phyloP scores from a whole-genome alignment of 2,113 vertebrate species.

The Siniperca knerii region DNA sequence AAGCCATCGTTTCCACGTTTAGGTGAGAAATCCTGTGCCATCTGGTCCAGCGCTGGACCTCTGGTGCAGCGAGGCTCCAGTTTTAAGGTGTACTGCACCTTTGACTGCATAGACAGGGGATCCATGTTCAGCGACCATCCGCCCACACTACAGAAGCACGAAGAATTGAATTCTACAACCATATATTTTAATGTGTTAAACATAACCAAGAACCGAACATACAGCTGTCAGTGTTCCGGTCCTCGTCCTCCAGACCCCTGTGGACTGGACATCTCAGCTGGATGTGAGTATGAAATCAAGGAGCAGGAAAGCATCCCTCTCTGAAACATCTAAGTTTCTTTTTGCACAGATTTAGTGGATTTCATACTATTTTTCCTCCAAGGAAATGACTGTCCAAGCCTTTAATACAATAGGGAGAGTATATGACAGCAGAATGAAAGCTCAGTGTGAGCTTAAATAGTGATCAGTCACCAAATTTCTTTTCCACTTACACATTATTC shows the following conservation, averaged over 20 bases:
- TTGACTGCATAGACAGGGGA: conserved; percentile 39
- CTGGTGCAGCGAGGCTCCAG: conserved; percentile 68
- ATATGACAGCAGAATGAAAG: not conserved
- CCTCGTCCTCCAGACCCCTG: conserved; percentile 60
- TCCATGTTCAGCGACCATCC: conserved; percentile 47
- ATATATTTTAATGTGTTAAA: conserved; percentile 64
- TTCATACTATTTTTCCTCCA: not conserved
- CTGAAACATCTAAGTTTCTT: not conserved
- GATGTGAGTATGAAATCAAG: conserved; percentile 77
- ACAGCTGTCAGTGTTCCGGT: conserved; percentile 70
- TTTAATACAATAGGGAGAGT: not conserved
- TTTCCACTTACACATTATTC: not conserved
- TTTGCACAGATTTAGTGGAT: not conserved
- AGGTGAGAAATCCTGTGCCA: conserved; percentile 70
- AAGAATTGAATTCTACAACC: conserved; percentile 54
- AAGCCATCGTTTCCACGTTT: not conserved
- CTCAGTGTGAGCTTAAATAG: too few species aligned
- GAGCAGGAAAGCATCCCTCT: not conserved
- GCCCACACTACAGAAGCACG: not conserved
- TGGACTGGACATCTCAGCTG: conserved; percentile 80
- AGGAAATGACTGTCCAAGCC: not conserved
- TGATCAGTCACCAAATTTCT: too few species aligned
- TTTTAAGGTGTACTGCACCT: conserved; percentile 80
- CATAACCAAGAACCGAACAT: conserved; percentile 67
- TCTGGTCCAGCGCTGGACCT: conserved; percentile 62